A percentile compares a stretch with the other conserved stretches of the same genome.
phyloP scores from a whole-genome alignment of 2,113 vertebrate species.

The Amazona guildingii region DNA sequence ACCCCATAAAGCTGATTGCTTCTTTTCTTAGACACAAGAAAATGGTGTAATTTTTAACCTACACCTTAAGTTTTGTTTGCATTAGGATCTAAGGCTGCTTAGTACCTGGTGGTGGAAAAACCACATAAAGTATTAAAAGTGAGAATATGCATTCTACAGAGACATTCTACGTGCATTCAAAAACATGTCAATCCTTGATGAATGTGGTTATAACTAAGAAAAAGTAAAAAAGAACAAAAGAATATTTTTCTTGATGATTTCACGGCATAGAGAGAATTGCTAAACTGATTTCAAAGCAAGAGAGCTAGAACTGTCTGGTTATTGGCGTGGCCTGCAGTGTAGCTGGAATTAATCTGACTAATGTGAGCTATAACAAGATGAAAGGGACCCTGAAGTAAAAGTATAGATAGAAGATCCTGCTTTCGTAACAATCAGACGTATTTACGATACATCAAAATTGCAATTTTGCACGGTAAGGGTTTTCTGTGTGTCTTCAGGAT shows the following conservation, averaged over 20 bases:
- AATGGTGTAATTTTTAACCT: neutral
- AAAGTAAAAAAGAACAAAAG: neutral
- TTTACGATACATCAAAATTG: neutral
- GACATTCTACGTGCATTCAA: neutral
- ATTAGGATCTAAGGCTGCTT: neutral
- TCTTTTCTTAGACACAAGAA: neutral
- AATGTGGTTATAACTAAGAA: neutral
- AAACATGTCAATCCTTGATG: neutral
- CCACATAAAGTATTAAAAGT: neutral
- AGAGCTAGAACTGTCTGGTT: neutral
- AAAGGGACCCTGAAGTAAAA: neutral
- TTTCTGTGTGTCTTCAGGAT: neutral
- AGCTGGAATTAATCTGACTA: neutral
- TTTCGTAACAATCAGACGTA: neutral
- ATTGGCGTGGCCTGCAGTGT: neutral
- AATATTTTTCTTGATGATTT: neutral
- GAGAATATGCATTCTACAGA: neutral
- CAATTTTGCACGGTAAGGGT: neutral
- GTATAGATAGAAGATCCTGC: neutral
- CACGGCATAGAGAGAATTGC: neutral
- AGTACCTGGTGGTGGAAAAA: neutral
- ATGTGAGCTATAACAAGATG: neutral
- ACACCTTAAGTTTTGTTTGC: neutral
- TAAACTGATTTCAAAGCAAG: neutral
- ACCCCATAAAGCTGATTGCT: neutral